Conservation (phyloP, 2,797 vertebrate species). For the Poeciliopsis infans region DNA sequence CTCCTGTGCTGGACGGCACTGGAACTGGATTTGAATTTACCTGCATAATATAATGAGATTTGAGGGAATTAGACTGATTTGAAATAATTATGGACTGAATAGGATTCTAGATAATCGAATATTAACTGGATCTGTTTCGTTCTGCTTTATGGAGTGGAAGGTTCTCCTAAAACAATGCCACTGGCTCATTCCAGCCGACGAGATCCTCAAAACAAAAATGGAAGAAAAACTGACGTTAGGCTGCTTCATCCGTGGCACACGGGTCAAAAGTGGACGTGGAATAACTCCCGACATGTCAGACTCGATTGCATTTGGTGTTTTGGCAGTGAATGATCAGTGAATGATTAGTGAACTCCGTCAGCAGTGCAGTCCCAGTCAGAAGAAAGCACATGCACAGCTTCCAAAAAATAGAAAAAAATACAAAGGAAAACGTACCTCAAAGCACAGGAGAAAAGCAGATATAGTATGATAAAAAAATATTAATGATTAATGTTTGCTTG, state of each 20-base stretch:
- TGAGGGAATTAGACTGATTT: neutral
- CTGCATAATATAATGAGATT: neutral
- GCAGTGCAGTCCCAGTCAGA: neutral
- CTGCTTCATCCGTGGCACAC: neutral
- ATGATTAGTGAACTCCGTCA: too few relatives aligned
- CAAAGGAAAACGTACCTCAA: neutral
- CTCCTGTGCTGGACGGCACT: neutral
- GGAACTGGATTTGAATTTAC: neutral
- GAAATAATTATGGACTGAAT: neutral
- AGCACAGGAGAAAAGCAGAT: neutral
- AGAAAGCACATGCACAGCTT: neutral
- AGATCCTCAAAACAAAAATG: neutral
- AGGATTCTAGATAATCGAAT: neutral
- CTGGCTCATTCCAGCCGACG: neutral
- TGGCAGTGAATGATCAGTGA: too few relatives aligned
- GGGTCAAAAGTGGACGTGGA: slow-evolving; percentile 2
- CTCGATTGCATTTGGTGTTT: too few relatives aligned
- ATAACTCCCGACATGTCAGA: slow-evolving; percentile 4
- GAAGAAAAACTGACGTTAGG: slow-evolving; percentile 2
- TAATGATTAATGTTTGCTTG: neutral
- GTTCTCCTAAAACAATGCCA: slow-evolving; percentile 1
- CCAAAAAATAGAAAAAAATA: neutral
- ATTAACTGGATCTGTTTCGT: neutral
- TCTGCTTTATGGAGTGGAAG: neutral
- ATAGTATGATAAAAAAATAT: neutral